Evolutionary conservation across 2,797 vertebrate species (phyloP).

Genomic region (Spinibarbus caldwelli): DNA sequence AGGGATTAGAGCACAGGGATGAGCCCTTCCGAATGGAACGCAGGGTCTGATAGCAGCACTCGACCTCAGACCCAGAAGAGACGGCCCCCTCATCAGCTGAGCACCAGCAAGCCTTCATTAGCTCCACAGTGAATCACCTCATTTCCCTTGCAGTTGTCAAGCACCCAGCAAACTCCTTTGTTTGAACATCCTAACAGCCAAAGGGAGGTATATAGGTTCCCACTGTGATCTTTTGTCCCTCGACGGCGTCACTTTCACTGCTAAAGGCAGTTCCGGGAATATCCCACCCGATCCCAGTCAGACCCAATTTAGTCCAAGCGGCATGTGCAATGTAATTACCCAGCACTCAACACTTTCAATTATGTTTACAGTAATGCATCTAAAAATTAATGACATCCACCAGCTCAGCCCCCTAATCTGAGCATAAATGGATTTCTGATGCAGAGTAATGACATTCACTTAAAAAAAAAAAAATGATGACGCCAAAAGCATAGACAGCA

Average conservation of each 20-base stretch:
- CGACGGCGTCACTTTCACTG: constrained; percentile 33
- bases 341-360: constrained; percentile 51
- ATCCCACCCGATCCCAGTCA: not conserved
- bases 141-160: constrained; percentile 35
- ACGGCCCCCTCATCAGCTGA: constrained; percentile 26
- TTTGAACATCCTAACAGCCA: constrained; percentile 38
- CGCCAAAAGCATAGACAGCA: not conserved
- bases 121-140: constrained; percentile 12
- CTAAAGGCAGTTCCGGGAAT: constrained; percentile 19
- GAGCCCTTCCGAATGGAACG: no score
- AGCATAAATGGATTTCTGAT: constrained; percentile 14
- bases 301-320: constrained; percentile 3
- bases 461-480: not conserved
- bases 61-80: constrained; percentile 15
- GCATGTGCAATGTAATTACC: constrained; percentile 49
- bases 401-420: constrained; percentile 10
- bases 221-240: constrained; percentile 38
- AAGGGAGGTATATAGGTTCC: constrained; percentile 28
- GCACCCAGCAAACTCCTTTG: constrained; percentile 49
- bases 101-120: constrained; percentile 29
- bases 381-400: constrained; percentile 54
- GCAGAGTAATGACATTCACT: not conserved
- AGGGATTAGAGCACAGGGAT: no score
- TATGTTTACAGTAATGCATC: constrained; percentile 31
- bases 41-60: constrained; percentile 31